A percentile compares a stretch with the other conserved stretches of the same genome.
Conservation (phyloP, 1,140 invertebrate genomes). For the Limonius californicus region DNA sequence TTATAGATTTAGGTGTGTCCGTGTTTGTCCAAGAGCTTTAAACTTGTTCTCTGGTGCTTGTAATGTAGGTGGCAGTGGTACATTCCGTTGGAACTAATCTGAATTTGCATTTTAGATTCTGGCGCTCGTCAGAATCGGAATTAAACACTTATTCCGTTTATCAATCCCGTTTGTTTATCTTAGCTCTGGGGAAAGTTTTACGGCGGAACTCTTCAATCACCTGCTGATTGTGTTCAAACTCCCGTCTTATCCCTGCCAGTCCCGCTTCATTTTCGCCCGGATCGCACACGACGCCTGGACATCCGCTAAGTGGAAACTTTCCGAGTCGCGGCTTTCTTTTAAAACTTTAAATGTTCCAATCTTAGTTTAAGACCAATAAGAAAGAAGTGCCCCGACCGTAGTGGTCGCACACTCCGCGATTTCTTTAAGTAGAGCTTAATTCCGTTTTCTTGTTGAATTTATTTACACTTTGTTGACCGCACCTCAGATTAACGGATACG, state of each 20-base stretch:
- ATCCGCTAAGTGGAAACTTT: conserved; percentile 25
- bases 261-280: not conserved
- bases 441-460: conserved; percentile 36
- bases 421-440: conserved; percentile 24
- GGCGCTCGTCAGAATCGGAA: conserved; percentile 35
- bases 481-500: conserved; percentile 26
- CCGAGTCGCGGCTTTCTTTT: conserved; percentile 28
- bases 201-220: conserved; percentile 34
- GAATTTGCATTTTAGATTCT: conserved; percentile 47
- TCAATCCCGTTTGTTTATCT: conserved; percentile 23
- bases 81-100: conserved; percentile 30
- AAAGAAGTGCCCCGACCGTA: conserved; percentile 15
- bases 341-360: conserved; percentile 31
- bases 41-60: conserved; percentile 34
- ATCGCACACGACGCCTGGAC: conserved; percentile 10
- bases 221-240: conserved; percentile 29
- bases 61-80: conserved; percentile 27
- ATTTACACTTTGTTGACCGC: conserved; percentile 34
- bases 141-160: conserved; percentile 45
- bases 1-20: conserved; percentile 48
- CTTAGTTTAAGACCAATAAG: conserved; percentile 25
- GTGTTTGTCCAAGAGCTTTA: conserved; percentile 47
- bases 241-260: not conserved
- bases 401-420: conserved; percentile 5
- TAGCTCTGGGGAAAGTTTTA: conserved; percentile 28